A percentile compares a stretch with the other conserved stretches of the same genome.
phyloP scores from a whole-genome alignment of 2,113 vertebrate species.

The Ictalurus furcatus region DNA sequence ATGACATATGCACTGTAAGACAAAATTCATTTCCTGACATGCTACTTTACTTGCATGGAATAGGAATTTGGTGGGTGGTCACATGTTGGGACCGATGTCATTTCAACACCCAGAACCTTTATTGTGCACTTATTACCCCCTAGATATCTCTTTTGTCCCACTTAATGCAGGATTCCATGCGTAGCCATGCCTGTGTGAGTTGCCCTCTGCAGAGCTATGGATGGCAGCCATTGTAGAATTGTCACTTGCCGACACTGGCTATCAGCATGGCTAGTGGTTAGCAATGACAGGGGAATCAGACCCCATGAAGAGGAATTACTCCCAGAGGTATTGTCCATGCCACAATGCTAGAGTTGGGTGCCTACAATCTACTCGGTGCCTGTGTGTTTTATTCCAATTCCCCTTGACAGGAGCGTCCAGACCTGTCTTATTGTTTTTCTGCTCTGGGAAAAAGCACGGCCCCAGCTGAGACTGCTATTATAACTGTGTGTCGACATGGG shows the following conservation, averaged over 20 bases:
- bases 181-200: constrained; percentile 70
- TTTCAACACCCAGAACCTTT: constrained; percentile 67
- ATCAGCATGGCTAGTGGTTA: constrained; percentile 72
- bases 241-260: constrained; percentile 70
- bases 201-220: constrained; percentile 60
- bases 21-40: constrained; percentile 67
- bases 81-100: constrained; percentile 66
- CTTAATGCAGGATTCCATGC: constrained; percentile 75
- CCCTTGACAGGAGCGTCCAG: constrained; percentile 72
- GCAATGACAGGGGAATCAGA: constrained; percentile 76
- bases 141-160: constrained; percentile 72
- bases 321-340: constrained; percentile 67
- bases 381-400: constrained; percentile 65
- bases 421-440: constrained; percentile 56
- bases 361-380: constrained; percentile 69
- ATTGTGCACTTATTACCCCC: constrained; percentile 65
- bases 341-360: constrained; percentile 71
- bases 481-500: constrained; percentile 66
- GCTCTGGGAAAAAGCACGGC: constrained; percentile 58
- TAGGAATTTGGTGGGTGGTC: constrained; percentile 75
- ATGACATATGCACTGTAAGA: constrained; percentile 62
- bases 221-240: constrained; percentile 74
- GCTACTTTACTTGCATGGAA: constrained; percentile 59
- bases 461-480: constrained; percentile 68
- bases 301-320: constrained; percentile 80